phyloP scores from a whole-genome alignment of 2,113 vertebrate species.

The Macroglossus sobrinus region DNA sequence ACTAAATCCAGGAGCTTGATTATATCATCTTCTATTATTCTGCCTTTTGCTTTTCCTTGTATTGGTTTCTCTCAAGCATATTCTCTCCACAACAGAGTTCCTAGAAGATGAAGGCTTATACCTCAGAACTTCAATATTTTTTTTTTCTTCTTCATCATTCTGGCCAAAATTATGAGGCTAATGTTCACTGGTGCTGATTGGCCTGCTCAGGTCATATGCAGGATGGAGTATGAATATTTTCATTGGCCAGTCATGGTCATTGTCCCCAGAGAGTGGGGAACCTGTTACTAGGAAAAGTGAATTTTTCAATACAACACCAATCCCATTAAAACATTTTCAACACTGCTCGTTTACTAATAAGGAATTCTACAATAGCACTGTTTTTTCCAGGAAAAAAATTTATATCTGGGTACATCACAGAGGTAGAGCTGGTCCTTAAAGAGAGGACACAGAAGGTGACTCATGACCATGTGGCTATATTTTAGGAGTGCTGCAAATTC shows the following conservation, averaged over 20 bases:
- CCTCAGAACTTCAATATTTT: not conserved
- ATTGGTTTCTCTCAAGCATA: not conserved
- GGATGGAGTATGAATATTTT: not conserved
- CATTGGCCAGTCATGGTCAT: not conserved
- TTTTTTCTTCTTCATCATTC: not conserved
- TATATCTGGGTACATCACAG: not conserved
- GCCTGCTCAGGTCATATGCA: not conserved
- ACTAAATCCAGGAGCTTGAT: not conserved
- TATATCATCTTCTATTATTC: not conserved
- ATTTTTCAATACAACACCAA: not conserved
- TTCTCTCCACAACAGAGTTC: not conserved
- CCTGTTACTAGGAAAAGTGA: not conserved
- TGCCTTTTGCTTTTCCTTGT: not conserved
- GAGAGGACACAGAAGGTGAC: constrained; percentile 66
- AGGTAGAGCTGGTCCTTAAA: constrained; percentile 59
- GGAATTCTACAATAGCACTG: not conserved
- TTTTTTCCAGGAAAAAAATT: not conserved
- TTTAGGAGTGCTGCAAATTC: constrained; percentile 63
- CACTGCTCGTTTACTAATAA: not conserved
- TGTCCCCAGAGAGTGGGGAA: not conserved
- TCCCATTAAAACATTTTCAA: not conserved
- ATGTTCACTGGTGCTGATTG: not conserved
- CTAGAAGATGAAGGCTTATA: not conserved
- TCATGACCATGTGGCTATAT: constrained; percentile 63
- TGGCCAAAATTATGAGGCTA: not conserved